A percentile compares a stretch with the other conserved stretches of the same genome.
phyloP scores from a whole-genome alignment of 1,140 invertebrate species.

The Drosophila grimshawi region DNA sequence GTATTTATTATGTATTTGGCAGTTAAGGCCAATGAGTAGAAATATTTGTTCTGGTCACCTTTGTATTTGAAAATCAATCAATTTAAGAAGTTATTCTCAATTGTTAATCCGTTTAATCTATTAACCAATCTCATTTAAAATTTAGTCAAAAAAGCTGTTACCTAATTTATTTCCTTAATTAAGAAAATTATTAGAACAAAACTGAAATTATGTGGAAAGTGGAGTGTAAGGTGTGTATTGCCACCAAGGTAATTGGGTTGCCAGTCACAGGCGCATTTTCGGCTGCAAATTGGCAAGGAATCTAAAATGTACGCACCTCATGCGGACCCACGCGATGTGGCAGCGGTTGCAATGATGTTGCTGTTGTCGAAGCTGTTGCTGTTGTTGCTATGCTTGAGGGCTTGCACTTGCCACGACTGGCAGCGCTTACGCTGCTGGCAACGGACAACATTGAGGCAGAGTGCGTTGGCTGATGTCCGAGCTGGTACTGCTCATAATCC shows the following conservation, averaged over 20 bases:
- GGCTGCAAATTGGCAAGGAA: background rate
- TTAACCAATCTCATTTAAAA: no score
- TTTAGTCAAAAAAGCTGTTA: no score
- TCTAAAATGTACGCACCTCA: slow-evolving; percentile 57
- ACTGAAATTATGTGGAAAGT: background rate
- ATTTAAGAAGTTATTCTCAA: no score
- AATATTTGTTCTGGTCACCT: no score
- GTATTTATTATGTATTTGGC: no score
- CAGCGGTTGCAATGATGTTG: slow-evolving; percentile 22
- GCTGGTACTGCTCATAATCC: slow-evolving; percentile 66
- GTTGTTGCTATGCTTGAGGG: slow-evolving; percentile 15
- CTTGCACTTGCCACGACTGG: slow-evolving; percentile 53
- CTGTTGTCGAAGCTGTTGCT: slow-evolving; percentile 25
- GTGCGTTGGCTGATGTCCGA: slow-evolving; percentile 57
- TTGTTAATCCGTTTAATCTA: no score
- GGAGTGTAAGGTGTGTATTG: background rate
- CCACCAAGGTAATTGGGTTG: slow-evolving; percentile 5
- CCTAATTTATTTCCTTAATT: no score
- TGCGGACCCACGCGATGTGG: slow-evolving; percentile 41
- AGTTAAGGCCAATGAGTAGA: no score
- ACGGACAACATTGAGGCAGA: slow-evolving; percentile 62
- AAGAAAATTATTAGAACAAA: background rate
- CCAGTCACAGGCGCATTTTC: background rate
- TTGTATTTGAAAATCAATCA: no score
- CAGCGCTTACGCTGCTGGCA: slow-evolving; percentile 49